These are phyloP conservation scores for Pangasius mekongensis DNA, from an alignment of 2,797 vertebrate genomes.

Conservation along the genomic window DNA sequence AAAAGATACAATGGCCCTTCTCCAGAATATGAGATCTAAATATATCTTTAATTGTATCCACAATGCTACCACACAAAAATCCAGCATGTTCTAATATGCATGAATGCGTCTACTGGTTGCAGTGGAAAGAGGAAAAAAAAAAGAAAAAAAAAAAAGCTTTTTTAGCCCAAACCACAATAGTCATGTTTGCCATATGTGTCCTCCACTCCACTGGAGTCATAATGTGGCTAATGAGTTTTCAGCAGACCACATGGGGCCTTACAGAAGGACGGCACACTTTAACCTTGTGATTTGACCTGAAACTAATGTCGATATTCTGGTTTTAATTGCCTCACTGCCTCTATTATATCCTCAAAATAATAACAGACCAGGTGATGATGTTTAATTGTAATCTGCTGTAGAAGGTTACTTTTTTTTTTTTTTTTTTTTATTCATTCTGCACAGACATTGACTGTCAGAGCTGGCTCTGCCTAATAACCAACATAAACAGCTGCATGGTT, in stretches of 20 bases:
- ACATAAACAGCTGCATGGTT: not conserved
- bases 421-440: not conserved
- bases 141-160: not conserved
- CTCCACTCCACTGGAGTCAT: slow-evolving; percentile 45
- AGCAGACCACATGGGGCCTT: slow-evolving; percentile 51
- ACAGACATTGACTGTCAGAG: not conserved
- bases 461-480: not conserved
- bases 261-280: slow-evolving; percentile 33
- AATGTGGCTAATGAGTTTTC: slow-evolving; percentile 53
- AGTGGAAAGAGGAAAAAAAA: too few species aligned
- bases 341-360: slow-evolving; percentile 1
- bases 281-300: slow-evolving; percentile 45
- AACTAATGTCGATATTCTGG: slow-evolving; percentile 28
- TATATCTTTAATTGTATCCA: not conserved
- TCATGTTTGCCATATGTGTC: slow-evolving; percentile 51
- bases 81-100: not conserved
- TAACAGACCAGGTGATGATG: slow-evolving; percentile 5
- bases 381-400: not conserved
- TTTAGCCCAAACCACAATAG: slow-evolving; percentile 23
- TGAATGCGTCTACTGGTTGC: not conserved
- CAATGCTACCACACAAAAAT: not conserved
- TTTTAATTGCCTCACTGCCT: slow-evolving; percentile 30
- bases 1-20: not conserved
- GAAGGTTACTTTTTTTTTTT: not conserved
- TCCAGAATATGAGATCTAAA: too few species aligned